Percentiles rank a stretch among this genome's conserved stretches.
phyloP scores from a whole-genome alignment of 2,797 vertebrate species.

The Molothrus ater region DNA sequence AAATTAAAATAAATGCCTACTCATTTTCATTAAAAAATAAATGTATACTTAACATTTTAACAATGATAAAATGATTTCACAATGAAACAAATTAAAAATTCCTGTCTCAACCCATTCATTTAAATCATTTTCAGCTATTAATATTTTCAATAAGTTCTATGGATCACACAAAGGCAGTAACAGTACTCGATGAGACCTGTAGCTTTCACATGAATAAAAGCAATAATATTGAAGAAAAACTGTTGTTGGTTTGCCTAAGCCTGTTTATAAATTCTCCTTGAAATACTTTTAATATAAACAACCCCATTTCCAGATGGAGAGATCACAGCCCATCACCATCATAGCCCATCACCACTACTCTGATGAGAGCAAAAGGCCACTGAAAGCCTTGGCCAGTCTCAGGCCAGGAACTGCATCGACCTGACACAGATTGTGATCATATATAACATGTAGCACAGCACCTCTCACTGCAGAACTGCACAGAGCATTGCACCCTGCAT shows the following conservation, averaged over 20 bases:
- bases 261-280: not conserved
- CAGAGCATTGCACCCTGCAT: not conserved
- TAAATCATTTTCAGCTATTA: not conserved
- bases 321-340: not conserved
- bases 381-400: not conserved
- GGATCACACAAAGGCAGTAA: not conserved
- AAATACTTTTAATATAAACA: not conserved
- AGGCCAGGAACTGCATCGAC: not conserved
- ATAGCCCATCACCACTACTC: not conserved
- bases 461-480: not conserved
- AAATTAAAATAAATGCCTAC: not conserved
- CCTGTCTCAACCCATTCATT: not conserved
- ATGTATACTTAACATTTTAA: not conserved
- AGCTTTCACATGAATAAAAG: not conserved
- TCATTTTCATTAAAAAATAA: not conserved
- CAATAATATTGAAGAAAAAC: not conserved
- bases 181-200: not conserved
- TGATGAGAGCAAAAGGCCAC: not conserved
- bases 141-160: not conserved
- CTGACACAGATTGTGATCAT: not conserved
- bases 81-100: not conserved
- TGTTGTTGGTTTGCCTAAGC: not conserved
- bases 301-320: not conserved
- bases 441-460: accelerated
- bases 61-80: not conserved